Conservation (phyloP, 2,888 invertebrate species). For the Biston stratarius region DNA sequence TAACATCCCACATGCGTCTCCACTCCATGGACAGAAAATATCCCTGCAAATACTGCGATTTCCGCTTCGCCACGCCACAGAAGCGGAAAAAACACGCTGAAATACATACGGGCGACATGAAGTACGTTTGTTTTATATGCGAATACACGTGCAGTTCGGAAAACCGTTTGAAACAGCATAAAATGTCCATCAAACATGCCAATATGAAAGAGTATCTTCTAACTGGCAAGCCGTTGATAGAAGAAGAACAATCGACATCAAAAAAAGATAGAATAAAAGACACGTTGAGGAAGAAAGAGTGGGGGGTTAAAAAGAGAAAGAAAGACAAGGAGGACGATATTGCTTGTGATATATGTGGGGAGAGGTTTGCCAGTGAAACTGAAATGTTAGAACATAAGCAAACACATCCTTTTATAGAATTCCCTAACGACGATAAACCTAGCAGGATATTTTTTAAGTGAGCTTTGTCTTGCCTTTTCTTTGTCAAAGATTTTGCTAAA, state of each 20-base stretch:
- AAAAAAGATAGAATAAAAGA: slow-evolving; percentile 55
- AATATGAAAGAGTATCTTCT: slow-evolving; percentile 75
- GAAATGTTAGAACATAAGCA: slow-evolving; percentile 78
- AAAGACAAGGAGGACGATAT: slow-evolving; percentile 44
- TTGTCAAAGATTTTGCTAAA: not conserved
- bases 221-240: slow-evolving; percentile 65
- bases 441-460: slow-evolving; percentile 84
- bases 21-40: slow-evolving; percentile 77
- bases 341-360: slow-evolving; percentile 79
- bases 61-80: slow-evolving; percentile 75
- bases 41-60: slow-evolving; percentile 80
- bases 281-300: slow-evolving; percentile 54
- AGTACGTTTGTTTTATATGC: slow-evolving; percentile 80
- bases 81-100: slow-evolving; percentile 74
- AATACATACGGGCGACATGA: slow-evolving; percentile 80
- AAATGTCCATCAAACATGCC: slow-evolving; percentile 71
- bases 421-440: slow-evolving; percentile 79
- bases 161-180: slow-evolving; percentile 74
- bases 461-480: slow-evolving; percentile 52
- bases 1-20: slow-evolving; percentile 75
- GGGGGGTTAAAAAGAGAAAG: slow-evolving; percentile 60
- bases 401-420: slow-evolving; percentile 81
- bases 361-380: slow-evolving; percentile 67
- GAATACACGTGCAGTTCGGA: slow-evolving; percentile 80
- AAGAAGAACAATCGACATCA: slow-evolving; percentile 60